phyloP scores from a whole-genome alignment of 2,888 invertebrate species.

The Nephrotoma guestfalica region DNA sequence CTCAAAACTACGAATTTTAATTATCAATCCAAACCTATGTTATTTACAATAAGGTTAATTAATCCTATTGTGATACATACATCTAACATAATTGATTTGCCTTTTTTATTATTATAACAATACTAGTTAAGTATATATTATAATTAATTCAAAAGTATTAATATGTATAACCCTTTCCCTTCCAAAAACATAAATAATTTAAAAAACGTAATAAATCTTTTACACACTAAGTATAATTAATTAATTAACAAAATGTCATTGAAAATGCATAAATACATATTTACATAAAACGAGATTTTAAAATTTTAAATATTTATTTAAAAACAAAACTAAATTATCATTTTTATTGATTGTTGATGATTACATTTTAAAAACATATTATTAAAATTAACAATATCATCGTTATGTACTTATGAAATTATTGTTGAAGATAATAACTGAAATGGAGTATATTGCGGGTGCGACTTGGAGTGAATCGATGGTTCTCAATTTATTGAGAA shows the following conservation, averaged over 20 bases:
- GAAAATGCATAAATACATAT: background rate
- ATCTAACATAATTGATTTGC: background rate
- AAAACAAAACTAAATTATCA: background rate
- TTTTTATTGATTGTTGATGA: background rate
- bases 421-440: too few relatives aligned
- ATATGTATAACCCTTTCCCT: background rate
- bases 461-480: too few relatives aligned
- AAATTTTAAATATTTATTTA: background rate
- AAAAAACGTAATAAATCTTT: background rate
- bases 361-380: background rate
- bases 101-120: background rate
- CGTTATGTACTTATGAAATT: too few relatives aligned
- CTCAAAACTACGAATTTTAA: background rate
- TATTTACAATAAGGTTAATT: background rate
- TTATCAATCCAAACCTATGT: background rate
- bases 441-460: too few relatives aligned
- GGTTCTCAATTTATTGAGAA: too few relatives aligned
- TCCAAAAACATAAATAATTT: background rate
- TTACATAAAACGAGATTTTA: background rate
- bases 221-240: background rate
- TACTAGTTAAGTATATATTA: background rate
- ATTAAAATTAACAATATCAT: background rate
- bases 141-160: background rate
- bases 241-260: background rate
- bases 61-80: background rate